phyloP scores from a whole-genome alignment of 2,888 invertebrate genomes.

The Aquatica leii region DNA sequence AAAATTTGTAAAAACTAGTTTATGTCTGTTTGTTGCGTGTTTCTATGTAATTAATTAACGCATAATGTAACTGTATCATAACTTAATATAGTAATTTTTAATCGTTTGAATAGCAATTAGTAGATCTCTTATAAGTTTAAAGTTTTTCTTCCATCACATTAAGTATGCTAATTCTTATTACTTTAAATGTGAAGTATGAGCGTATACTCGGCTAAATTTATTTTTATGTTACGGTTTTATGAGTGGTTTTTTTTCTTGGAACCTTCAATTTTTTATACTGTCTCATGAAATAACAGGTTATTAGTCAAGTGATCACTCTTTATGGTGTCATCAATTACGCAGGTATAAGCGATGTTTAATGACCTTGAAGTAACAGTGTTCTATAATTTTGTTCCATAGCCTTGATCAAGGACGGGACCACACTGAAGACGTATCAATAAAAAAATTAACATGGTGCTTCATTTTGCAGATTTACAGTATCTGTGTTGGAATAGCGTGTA shows the following conservation, averaged over 20 bases:
- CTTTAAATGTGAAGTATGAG: no score
- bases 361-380: conserved; percentile 11
- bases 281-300: no score
- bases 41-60: conserved; percentile 23
- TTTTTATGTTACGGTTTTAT: no score
- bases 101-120: conserved; percentile 18
- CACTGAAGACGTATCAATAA: conserved; percentile 8
- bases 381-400: conserved; percentile 1
- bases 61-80: conserved; percentile 14
- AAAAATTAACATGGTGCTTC: background rate
- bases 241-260: no score
- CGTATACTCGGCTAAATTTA: no score
- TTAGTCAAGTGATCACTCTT: no score
- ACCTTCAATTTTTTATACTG: no score
- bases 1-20: conserved; percentile 2
- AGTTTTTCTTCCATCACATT: conserved; percentile 3
- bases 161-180: no score
- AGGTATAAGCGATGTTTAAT: background rate
- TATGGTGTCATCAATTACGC: no score
- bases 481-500: background rate
- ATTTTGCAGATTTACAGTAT: background rate
- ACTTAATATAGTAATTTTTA: conserved; percentile 25
- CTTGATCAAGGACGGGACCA: conserved; percentile 12
- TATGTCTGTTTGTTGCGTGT: conserved; percentile 18
- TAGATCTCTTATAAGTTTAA: conserved; percentile 13